Percentiles rank a stretch among this genome's conserved stretches.
phyloP scores from a whole-genome alignment of 1,140 invertebrate genomes.

The Mylabris phalerata region DNA sequence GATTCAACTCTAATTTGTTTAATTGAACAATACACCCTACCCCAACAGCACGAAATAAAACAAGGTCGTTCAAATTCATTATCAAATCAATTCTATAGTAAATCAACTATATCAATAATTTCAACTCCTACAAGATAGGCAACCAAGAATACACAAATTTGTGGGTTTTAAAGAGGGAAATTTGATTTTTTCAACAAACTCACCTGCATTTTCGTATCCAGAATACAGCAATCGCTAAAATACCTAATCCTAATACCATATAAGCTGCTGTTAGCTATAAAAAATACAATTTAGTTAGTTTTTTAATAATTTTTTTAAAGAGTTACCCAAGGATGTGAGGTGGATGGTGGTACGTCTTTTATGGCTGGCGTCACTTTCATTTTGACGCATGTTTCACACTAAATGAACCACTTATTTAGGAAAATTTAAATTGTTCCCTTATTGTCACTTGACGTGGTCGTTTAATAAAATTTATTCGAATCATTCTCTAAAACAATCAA shows the following conservation, averaged over 20 bases:
- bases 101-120: no score
- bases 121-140: background rate
- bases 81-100: no score
- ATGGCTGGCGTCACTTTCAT: conserved; percentile 28
- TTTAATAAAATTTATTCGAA: no score
- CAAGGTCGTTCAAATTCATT: no score
- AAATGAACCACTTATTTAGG: background rate
- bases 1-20: background rate
- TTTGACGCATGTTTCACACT: conserved; percentile 23
- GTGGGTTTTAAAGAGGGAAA: background rate
- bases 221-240: conserved; percentile 32
- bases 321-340: conserved; percentile 31
- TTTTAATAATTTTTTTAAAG: background rate
- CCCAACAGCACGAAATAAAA: background rate
- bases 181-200: conserved; percentile 11
- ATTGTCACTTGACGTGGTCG: no score
- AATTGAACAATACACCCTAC: background rate
- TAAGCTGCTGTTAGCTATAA: conserved; percentile 25
- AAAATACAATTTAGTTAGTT: background rate
- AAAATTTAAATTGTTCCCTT: no score
- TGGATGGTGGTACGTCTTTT: conserved; percentile 21
- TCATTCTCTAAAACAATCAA: no score
- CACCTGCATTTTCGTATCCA: conserved; percentile 36
- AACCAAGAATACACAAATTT: background rate
- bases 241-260: conserved; percentile 29